Base-by-base conservation (phyloP, 2,113 vertebrate species). In the Eidolon helvum region DNA sequence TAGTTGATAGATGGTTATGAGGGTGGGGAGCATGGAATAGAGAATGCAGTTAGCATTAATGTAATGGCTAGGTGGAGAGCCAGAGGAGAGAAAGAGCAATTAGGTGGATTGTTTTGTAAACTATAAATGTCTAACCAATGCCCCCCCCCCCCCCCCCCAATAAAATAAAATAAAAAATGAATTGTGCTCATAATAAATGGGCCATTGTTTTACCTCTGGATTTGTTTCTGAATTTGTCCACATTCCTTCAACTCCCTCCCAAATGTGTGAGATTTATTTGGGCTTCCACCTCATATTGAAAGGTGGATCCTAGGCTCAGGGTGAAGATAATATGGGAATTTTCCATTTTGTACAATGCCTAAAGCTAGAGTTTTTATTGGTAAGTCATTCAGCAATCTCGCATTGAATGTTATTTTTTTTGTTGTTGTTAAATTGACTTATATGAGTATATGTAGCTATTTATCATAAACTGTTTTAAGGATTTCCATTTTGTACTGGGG, bases 171-270 rank as follows among this genome's bases (percentile, higher is more conserved):
- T 16, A 50, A 50, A 50, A 50, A 50, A 33, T 87, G 43, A 91
- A 75, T n/a, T 84, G 21, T 75, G 10, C 33, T 71, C 11, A 35
- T 15, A 3, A 61, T 48, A 74, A 68, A 50, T 10, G 12, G 21
- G 11, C 19, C 12, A 0, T 78, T 84, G 18, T 87, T 94, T 93
- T 75, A 22, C 22, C n/a, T 91, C 33, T 93, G 65, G 59, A 35
- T 7, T 79, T 93, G 1, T 48, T 68, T 91, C 48, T 90, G 33
- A 14, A 66, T 83, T 90, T 43, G 5, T 93, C 22, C 28, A 21
- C 0, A 0, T 75, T 75, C 15, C 12, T 35, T 66, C n/a, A 45
- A 0, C 33, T 55, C 55, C n/a, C 18, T 68, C 8, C 12, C 18
- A 7, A 43, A 74, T 1, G 6, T 30, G 26, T 30, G 50, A 9